A percentile compares a stretch with the other conserved stretches of the same genome.
These are phyloP conservation scores for Copsychus sechellarum DNA, from an alignment of 2,113 vertebrate species.

Conservation along the genomic window DNA sequence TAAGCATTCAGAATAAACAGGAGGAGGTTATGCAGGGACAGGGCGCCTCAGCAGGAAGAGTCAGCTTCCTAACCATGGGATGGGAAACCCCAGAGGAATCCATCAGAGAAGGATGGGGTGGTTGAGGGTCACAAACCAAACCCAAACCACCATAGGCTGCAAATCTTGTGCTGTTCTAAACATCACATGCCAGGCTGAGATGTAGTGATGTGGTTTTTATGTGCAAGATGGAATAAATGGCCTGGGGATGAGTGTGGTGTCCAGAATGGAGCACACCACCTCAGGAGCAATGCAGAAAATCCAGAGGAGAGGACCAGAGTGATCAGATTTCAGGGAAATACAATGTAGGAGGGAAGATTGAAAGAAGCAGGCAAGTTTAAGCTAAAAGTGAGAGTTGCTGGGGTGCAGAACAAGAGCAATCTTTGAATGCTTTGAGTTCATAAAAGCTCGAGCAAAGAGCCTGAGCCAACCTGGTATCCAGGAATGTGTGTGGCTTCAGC, in stretches of 20 bases:
- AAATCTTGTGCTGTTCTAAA: background rate
- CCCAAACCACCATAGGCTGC: background rate
- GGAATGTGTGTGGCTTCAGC: background rate
- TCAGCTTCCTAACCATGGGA: background rate
- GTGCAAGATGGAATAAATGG: background rate
- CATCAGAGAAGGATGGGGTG: background rate
- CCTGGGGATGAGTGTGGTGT: accelerated
- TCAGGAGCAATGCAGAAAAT: background rate
- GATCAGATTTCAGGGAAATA: background rate
- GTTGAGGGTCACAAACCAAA: background rate
- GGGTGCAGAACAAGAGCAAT: background rate
- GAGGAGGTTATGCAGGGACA: background rate
- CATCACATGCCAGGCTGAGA: background rate
- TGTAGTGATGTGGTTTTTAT: background rate
- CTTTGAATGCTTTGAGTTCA: background rate
- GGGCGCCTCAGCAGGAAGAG: background rate
- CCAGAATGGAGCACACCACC: background rate
- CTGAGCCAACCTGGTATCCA: background rate
- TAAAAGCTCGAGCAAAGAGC: background rate
- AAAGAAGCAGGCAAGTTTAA: background rate
- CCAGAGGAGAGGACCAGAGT: background rate
- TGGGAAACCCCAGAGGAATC: background rate
- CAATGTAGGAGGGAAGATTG: background rate
- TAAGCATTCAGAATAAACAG: background rate
- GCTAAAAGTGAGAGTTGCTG: background rate